Evolutionary conservation across 2,113 vertebrate species (phyloP).

Genomic region (Gymnobelideus leadbeateri): DNA sequence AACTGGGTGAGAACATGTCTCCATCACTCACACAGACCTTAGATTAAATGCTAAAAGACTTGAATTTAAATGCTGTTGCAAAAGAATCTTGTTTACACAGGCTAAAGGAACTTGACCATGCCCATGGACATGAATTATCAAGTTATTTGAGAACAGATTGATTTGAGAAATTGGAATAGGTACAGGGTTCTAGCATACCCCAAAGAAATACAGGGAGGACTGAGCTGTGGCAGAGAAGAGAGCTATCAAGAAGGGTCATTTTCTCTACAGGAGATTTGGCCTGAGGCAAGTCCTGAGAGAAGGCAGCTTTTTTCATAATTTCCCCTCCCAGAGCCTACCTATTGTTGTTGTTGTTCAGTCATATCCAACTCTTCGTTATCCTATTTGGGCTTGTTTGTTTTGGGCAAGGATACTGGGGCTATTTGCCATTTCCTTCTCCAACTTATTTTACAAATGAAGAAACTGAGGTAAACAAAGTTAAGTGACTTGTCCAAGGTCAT

Average conservation of each 20-base stretch:
- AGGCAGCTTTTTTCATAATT: neutral
- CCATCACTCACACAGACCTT: neutral
- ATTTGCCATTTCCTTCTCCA: neutral
- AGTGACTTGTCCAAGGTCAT: neutral
- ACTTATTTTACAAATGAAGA: neutral
- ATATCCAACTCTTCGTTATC: neutral
- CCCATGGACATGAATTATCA: neutral
- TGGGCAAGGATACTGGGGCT: neutral
- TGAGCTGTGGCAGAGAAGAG: neutral
- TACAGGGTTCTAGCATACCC: neutral
- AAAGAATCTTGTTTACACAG: neutral
- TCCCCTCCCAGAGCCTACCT: neutral
- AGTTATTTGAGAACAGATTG: neutral
- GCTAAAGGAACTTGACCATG: neutral
- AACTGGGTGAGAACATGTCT: neutral
- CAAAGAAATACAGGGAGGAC: neutral
- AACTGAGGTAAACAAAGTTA: neutral
- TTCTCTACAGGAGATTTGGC: neutral
- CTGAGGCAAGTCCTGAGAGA: neutral
- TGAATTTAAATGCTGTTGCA: neutral
- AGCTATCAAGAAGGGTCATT: neutral
- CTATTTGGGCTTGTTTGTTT: neutral
- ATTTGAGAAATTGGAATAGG: neutral
- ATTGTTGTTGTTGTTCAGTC: neutral
- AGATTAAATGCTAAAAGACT: neutral